Base-by-base conservation (phyloP, 2,888 invertebrate genomes). In the Endotricha flammealis region DNA sequence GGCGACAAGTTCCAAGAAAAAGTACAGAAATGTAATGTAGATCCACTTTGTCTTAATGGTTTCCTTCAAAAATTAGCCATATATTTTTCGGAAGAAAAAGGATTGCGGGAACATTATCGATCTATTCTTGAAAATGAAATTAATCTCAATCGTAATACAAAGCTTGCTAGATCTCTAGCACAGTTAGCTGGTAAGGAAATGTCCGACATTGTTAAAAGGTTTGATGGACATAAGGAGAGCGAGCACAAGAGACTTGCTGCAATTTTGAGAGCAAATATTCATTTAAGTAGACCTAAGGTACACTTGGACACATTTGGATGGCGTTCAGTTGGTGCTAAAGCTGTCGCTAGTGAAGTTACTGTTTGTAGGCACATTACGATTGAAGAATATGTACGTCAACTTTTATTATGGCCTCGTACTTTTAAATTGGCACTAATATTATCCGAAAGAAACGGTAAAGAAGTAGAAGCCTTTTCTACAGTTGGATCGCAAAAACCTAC, bases 11-110 rank as follows among this genome's bases (percentile, higher is more conserved):
- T 56, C n/a, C 38, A 59, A 3, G 25, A 46, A 20, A 16, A 66
- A 5, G 31, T 52, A 2, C 25, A 35, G 1, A 16, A 23, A 11
- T 41, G 51, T n/a, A n/a, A n/a, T n/a, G n/a, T n/a, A n/a, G n/a
- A n/a, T n/a, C n/a, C n/a, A 12, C 38, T 60, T 1, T 38, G 43
- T 13, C 56, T 47, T 30, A 57, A 74, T 14, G 34, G 38, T 3
- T 81, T 75, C 42, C 36, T 72, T 0, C 52, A 51, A 1, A 64
- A 64, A 25, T 28, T 78, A 3, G 38, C 48, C 2, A 22, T 77
- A 29, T 81, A 74, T 41, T 81, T 78, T 41, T 48, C 47, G 8
- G 78, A 73, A 45, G 24, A 54, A 0, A 42, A 54, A 1, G 77
- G 70, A 7, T 42, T 80, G 2, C 59, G 63, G 2, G 20, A 20